phyloP scores from a whole-genome alignment of 1,140 invertebrate genomes.

The Amphibalanus amphitrite region DNA sequence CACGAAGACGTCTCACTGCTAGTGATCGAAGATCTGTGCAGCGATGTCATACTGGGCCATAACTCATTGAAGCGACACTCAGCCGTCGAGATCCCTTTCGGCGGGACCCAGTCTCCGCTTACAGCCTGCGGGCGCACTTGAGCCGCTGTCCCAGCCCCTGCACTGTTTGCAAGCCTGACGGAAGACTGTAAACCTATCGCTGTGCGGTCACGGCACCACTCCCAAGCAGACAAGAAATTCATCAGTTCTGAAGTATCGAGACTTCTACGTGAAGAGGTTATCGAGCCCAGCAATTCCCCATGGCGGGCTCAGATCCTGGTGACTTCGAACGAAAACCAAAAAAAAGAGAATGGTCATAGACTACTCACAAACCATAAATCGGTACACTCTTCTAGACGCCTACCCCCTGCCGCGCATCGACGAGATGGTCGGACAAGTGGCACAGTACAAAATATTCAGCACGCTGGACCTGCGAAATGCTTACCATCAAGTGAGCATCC shows the following conservation, averaged over 20 bases:
- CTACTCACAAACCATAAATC: constrained; percentile 13
- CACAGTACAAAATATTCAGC: background rate
- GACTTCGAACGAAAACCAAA: constrained; percentile 10
- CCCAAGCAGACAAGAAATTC: background rate
- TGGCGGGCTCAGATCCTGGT: constrained; percentile 10
- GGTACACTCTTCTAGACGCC: constrained; percentile 11
- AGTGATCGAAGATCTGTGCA: constrained; percentile 17
- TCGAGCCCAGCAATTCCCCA: constrained; percentile 11
- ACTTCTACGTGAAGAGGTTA: constrained; percentile 8
- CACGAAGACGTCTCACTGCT: constrained; percentile 14
- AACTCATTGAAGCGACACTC: background rate
- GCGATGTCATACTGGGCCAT: constrained; percentile 13
- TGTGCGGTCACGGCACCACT: background rate
- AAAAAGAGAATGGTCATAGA: constrained; percentile 14
- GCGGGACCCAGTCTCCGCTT: background rate
- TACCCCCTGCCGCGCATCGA: constrained; percentile 11
- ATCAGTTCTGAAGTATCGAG: background rate
- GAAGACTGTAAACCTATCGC: background rate
- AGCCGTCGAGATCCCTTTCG: background rate
- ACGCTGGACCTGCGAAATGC: constrained; percentile 12
- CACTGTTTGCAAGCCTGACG: background rate
- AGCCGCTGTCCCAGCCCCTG: background rate
- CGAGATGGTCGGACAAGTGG: constrained; percentile 2
- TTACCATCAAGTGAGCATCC: constrained; percentile 20
- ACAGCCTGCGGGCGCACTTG: background rate